Conservation (phyloP, 92 coral and sea anemone genomes). For the Plumapathes pennacea region DNA sequence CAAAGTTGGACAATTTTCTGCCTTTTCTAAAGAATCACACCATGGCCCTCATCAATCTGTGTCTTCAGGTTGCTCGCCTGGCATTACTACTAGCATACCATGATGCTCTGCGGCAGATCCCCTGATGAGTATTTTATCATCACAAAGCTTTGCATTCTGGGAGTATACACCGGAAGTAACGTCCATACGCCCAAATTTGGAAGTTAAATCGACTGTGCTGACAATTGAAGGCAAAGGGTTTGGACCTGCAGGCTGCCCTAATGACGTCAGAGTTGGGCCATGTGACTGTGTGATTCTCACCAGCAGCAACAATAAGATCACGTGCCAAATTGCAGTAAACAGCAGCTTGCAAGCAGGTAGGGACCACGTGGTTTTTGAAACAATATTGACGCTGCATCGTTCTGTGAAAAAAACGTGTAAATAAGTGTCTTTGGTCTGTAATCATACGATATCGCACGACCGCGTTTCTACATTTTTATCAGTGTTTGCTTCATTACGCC, state of each 20-base stretch:
- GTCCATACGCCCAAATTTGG: slow-evolving; percentile 63
- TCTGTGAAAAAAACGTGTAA: too few species aligned
- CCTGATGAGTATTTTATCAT: slow-evolving; percentile 2
- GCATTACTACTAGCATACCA: slow-evolving; percentile 29
- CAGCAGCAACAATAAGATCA: slow-evolving; percentile 41
- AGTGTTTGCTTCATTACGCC: too few species aligned
- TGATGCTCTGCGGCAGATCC: slow-evolving; percentile 19
- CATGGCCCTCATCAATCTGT: slow-evolving; percentile 24
- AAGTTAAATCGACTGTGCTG: slow-evolving; percentile 53
- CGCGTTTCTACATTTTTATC: too few species aligned
- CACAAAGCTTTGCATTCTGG: slow-evolving; percentile 49
- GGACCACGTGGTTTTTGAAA: too few species aligned
- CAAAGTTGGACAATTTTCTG: slow-evolving; percentile 39
- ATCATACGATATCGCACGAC: too few species aligned
- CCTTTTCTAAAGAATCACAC: slow-evolving; percentile 26
- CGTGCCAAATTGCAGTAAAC: slow-evolving; percentile 53
- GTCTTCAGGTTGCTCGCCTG: slow-evolving; percentile 37
- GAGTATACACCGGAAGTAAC: slow-evolving; percentile 80
- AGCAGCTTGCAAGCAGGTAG: slow-evolving; percentile 52
- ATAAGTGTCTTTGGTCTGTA: too few species aligned
- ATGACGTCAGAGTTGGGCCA: slow-evolving; percentile 57
- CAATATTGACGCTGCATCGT: too few species aligned
- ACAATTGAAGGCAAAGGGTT: slow-evolving; percentile 73
- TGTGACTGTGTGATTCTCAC: slow-evolving; percentile 51
- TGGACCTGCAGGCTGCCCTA: slow-evolving; percentile 48